phyloP scores from a whole-genome alignment of 2,113 vertebrate species.

The Indicator indicator region DNA sequence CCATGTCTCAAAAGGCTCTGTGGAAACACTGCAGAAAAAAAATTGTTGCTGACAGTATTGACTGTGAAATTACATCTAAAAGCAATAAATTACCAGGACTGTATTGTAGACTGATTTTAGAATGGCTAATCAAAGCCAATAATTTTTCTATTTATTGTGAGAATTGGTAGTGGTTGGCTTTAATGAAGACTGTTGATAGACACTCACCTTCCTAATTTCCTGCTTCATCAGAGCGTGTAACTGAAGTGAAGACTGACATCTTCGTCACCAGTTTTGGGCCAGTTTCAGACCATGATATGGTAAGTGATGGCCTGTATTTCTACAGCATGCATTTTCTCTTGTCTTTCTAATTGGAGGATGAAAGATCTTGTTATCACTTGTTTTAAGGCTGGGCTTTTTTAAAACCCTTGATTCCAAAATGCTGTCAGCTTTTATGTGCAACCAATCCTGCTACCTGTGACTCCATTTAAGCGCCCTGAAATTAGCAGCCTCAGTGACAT shows the following conservation, averaged over 20 bases:
- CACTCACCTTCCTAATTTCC: slow-evolving; percentile 89
- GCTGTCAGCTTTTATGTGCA: neutral
- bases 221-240: slow-evolving; percentile 99
- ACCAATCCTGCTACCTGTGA: neutral
- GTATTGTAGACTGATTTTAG: slow-evolving; percentile 64
- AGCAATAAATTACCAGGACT: slow-evolving; percentile 61
- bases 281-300: slow-evolving; percentile 99
- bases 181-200: slow-evolving; percentile 82
- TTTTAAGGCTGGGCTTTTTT: neutral
- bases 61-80: slow-evolving; percentile 71
- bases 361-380: neutral
- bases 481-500: slow-evolving; percentile 18
- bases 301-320: slow-evolving; percentile 75
- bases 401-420: neutral
- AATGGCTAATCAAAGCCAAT: slow-evolving; percentile 75
- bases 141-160: slow-evolving; percentile 76
- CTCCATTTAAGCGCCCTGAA: slow-evolving; percentile 24
- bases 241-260: slow-evolving; percentile 99
- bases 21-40: neutral
- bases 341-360: slow-evolving; percentile 5
- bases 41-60: slow-evolving; percentile 46
- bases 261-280: slow-evolving; percentile 99
- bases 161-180: slow-evolving; percentile 74
- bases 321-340: slow-evolving; percentile 9
- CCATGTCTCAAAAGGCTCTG: neutral